Base-by-base conservation (phyloP, 2,113 vertebrate species). In the Oreochromis aureus region DNA sequence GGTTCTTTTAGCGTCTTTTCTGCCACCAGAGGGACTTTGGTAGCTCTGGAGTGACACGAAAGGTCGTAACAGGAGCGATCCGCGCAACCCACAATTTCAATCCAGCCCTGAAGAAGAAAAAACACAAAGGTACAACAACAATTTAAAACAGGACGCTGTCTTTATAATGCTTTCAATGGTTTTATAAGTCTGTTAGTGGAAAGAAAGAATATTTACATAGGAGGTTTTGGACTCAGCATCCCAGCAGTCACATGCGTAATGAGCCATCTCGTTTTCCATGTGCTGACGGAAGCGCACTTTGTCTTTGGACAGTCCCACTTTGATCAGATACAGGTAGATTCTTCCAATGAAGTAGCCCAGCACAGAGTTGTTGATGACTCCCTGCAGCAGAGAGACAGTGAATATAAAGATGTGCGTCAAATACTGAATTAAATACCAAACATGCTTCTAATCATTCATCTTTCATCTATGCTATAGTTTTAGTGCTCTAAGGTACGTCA, bases 261-360 rank as follows among this genome's bases (percentile, higher is more conserved):
- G 99, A 89, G 99, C 99, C 99, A 99, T 99, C 96, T 99, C 99
- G 6, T 99, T 99, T 94, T 99, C 99, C 99, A 99, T 99, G 91
- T 99, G 99, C 96, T 99, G 99, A 2, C 98, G 97, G 97, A 99
- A 99, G 55, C 99, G 98, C 86, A 99, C 97, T 92, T 98, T 99
- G 63, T 97, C 97, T 18, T 98, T 97, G 88, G 97, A 96, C 0
- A 99, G 92, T 8, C 99, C 99, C 0, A 99, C 98, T 97, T 97
- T 99, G 6, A 92, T 93, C 69, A 99, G 98, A 96, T 99, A 99
- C 96, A 99, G 97, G 97, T 98, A 99, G 97, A 99, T 99, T 93
- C 98, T 97, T 94, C 98, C 99, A 30, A 99, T 98, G 96, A 99
- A 99, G 93, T 99, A 99, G 78, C 99, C 99, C 44, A 99, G 97